Base-by-base conservation (phyloP, 2,888 invertebrate genomes). In the Eilema caniola region DNA sequence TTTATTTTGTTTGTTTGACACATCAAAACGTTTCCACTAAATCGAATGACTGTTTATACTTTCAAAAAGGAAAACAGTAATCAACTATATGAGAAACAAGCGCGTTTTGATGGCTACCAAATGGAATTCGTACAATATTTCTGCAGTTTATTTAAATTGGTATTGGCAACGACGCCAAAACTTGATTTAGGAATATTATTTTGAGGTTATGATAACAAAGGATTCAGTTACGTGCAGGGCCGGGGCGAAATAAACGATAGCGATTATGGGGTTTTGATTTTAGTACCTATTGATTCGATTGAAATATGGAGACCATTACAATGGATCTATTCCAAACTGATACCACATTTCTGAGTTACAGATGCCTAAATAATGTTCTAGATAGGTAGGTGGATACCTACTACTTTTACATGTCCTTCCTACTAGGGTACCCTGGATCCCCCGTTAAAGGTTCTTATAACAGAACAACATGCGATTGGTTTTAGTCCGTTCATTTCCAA, bases 101-200 rank as follows among this genome's bases (percentile, higher is more conserved):
- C 63, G 62, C 72, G 76, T 75, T 78, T 61, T 77, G 78, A 81
- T 77, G 70, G 70, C 73, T 41, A 70, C 75, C 79, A 78, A 80
- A 78, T 78, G 78, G 74, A 78, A 75, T 69, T 75, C 70, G 75
- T 71, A 73, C 75, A 71, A 74, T 75, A 79, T 80, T 79, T 80
- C 70, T 69, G 69, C 68, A 78, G 81, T 83, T 85, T 86, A 86
- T 86, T 87, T 86, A 83, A 84, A 80, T 64, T 69, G 71, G 72
- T 78, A 84, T 87, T 89, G 89, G 89, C 89, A 88, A 74, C 89
- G 87, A 88, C 81, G 77, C 78, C 80, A 80, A 83, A 85, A 77
- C 84, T 81, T 85, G 84, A 86, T 88, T 88, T 86, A 87, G 31
- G 53, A 4, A 53, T 80, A 82, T 83, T 82, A 84, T 69, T 69